These are phyloP conservation scores for Drosophila simulans DNA, from an alignment of 1,140 invertebrate species.

Conservation along the genomic window DNA sequence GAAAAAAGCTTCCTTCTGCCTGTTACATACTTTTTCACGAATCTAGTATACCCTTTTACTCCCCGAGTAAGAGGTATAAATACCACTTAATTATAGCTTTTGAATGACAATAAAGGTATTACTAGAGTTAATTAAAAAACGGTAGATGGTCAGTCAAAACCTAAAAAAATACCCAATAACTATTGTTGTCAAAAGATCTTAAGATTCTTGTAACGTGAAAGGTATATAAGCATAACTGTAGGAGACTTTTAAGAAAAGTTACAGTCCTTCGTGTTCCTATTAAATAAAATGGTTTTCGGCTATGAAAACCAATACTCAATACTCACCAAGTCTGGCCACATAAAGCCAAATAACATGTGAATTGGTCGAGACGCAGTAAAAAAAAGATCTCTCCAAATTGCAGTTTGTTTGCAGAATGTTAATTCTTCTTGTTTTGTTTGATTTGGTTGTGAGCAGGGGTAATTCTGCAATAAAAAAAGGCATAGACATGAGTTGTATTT, in stretches of 20 bases:
- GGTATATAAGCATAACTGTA: too few relatives aligned
- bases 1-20: too few relatives aligned
- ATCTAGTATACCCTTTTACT: too few relatives aligned
- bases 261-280: not conserved
- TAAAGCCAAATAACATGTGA: constrained; percentile 57
- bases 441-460: not conserved
- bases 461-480: constrained; percentile 11
- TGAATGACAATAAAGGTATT: too few relatives aligned
- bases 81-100: too few relatives aligned
- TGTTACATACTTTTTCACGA: too few relatives aligned
- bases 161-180: too few relatives aligned
- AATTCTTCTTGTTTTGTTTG: not conserved
- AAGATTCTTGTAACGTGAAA: too few relatives aligned
- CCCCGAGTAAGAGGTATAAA: too few relatives aligned
- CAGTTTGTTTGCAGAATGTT: constrained; percentile 27
- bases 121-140: too few relatives aligned
- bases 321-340: constrained; percentile 56
- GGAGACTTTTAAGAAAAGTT: not conserved
- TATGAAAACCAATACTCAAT: constrained; percentile 36
- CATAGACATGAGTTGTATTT: not conserved
- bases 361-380: constrained; percentile 6
- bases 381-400: constrained; percentile 27
- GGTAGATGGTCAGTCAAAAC: too few relatives aligned
- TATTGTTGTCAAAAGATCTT: too few relatives aligned
- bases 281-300: not conserved